phyloP scores from a whole-genome alignment of 2,888 invertebrate species.

The Pemphredon lugubris region DNA sequence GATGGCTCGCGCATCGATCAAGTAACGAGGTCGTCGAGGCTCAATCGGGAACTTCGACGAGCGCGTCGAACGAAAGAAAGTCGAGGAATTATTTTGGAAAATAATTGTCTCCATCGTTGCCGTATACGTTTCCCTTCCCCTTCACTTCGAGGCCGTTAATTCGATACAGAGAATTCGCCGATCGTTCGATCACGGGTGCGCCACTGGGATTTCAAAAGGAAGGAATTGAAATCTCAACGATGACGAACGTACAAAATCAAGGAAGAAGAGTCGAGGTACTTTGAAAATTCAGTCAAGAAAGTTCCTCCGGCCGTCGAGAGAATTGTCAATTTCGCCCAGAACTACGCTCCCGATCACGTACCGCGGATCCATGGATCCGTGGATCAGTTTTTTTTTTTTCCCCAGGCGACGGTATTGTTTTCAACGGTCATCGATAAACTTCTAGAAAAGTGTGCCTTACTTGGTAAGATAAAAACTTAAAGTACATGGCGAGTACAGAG shows the following conservation, averaged over 20 bases:
- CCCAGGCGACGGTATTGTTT: too few species aligned
- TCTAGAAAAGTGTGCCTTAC: slow-evolving; percentile 63
- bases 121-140: not conserved
- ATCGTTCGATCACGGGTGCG: slow-evolving; percentile 11
- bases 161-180: not conserved
- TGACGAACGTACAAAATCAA: not conserved
- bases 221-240: slow-evolving; percentile 2
- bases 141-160: slow-evolving; percentile 4
- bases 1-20: not conserved
- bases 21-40: too few species aligned
- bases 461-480: slow-evolving; percentile 59
- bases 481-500: slow-evolving; percentile 45
- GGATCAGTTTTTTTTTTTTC: too few species aligned
- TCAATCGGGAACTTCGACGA: slow-evolving; percentile 8
- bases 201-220: slow-evolving; percentile 12
- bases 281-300: not conserved
- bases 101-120: not conserved
- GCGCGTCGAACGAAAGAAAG: slow-evolving; percentile 8
- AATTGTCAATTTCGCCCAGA: not conserved
- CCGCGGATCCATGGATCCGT: too few species aligned
- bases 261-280: not conserved
- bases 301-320: not conserved
- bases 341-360: too few species aligned
- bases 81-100: slow-evolving; percentile 13
- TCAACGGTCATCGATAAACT: slow-evolving; percentile 51